Conservation (phyloP, 2,797 vertebrate species). For the Chloroceryle amazona region DNA sequence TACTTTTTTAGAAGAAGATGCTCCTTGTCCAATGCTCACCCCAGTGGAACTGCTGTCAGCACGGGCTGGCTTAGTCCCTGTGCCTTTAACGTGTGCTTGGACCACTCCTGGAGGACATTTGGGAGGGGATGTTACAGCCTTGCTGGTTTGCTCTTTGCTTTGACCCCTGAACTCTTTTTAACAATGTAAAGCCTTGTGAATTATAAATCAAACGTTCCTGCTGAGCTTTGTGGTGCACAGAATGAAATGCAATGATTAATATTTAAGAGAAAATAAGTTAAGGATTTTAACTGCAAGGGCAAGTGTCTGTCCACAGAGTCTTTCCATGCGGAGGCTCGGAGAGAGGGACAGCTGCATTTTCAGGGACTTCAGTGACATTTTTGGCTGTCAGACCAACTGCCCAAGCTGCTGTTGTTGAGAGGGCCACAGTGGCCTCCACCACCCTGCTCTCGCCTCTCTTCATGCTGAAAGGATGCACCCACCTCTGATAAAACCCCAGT, state of each 20-base stretch:
- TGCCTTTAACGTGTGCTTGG: background rate
- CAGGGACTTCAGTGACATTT: background rate
- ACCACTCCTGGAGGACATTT: background rate
- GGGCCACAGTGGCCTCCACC: background rate
- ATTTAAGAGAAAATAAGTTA: slow-evolving; percentile 74
- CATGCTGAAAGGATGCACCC: rapidly evolving
- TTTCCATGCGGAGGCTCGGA: background rate
- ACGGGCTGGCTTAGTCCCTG: background rate
- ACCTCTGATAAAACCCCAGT: background rate
- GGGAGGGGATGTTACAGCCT: background rate
- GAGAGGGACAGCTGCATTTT: background rate
- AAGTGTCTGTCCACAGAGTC: background rate
- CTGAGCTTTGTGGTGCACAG: slow-evolving; percentile 51
- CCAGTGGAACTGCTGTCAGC: background rate
- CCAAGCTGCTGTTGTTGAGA: background rate
- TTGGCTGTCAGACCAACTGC: background rate
- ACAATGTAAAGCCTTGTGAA: slow-evolving; percentile 48
- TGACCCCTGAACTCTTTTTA: slow-evolving; percentile 24
- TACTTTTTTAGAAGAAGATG: background rate
- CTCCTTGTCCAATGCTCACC: background rate
- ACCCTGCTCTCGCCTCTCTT: background rate
- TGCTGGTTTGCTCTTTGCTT: background rate
- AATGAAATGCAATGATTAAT: slow-evolving; percentile 75
- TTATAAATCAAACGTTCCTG: slow-evolving; percentile 39
- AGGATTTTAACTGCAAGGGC: slow-evolving; percentile 55